Evolutionary conservation across 2,888 invertebrate species (phyloP).

Genomic region (Entomobrya multifasciata): DNA sequence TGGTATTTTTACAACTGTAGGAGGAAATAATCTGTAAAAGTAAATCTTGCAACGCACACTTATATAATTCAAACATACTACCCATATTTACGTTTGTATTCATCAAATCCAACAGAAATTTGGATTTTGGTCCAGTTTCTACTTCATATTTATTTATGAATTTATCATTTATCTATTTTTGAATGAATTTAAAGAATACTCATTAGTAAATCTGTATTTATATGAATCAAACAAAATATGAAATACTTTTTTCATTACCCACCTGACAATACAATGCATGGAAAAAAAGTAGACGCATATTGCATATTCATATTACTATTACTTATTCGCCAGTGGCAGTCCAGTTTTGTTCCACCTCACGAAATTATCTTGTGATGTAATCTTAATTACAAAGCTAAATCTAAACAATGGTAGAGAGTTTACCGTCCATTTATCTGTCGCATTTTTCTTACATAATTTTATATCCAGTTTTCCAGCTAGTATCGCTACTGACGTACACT

Average conservation of each 20-base stretch:
- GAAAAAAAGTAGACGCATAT: background rate
- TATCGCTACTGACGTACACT: background rate
- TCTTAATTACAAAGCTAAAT: background rate
- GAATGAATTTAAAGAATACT: too few species aligned
- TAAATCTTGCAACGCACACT: too few species aligned
- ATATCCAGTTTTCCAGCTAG: background rate
- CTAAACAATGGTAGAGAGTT: background rate
- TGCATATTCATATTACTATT: background rate
- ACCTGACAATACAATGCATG: background rate
- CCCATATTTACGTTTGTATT: too few species aligned
- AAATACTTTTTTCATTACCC: background rate
- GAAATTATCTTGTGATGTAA: background rate
- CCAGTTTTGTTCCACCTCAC: slow-evolving; percentile 13
- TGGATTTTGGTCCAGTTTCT: too few species aligned
- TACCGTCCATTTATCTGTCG: background rate
- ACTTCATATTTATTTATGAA: too few species aligned
- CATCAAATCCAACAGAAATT: too few species aligned
- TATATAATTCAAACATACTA: background rate
- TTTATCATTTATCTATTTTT: too few species aligned
- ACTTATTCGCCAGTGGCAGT: background rate
- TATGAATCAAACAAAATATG: too few species aligned
- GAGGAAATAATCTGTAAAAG: background rate
- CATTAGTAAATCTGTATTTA: too few species aligned
- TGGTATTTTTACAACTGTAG: background rate
- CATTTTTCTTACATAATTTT: background rate